Base-by-base conservation (phyloP, 2,888 invertebrate genomes). In the Emmelina monodactyla region DNA sequence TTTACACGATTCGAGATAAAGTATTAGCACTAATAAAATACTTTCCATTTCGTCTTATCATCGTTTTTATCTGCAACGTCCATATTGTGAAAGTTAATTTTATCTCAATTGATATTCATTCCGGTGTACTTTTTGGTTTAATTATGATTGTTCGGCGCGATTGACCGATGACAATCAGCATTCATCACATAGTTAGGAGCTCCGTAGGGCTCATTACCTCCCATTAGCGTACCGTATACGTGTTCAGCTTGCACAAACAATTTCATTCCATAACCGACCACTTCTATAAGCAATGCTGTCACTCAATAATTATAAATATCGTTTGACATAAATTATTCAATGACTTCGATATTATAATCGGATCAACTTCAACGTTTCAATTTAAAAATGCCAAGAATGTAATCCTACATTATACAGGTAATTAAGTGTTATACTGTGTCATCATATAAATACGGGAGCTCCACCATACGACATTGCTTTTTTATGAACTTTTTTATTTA, bases 141-240 rank as follows among this genome's bases (percentile, higher is more conserved):
- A 68, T 64, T 59, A 58, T 47, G 43, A 49, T 51, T 50, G 49
- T 55, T 63, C 55, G 54, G 44, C 44, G 49, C 46, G 46, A 46
- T 54, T 57, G 58, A 49, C 51, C 46, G 49, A 51, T 40, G 46
- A 44, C 50, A 55, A 60, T 68, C 64, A 63, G 53, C 57, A 71
- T 71, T 62, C 52, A 51, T 57, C 53, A 59, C 60, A 47, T 47
- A 47, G 48, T 51, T 46, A 47, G 45, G 41, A 46, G 53, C 42
- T 51, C 52, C 60, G 41, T 46, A 53, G 41, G 52, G 52, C 60
- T 68, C 62, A 67, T 73, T 72, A 73, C 53, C 41, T 55, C 41
- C 65, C 64, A 68, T 72, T 69, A 73, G 59, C 53, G 53, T 55
- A 10, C 25, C 25, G 53, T 53, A n/a, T n/a, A n/a, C n/a, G n/a